Evolutionary conservation across 2,888 invertebrate genomes (phyloP).

Genomic region (Watsonalla cultraria): DNA sequence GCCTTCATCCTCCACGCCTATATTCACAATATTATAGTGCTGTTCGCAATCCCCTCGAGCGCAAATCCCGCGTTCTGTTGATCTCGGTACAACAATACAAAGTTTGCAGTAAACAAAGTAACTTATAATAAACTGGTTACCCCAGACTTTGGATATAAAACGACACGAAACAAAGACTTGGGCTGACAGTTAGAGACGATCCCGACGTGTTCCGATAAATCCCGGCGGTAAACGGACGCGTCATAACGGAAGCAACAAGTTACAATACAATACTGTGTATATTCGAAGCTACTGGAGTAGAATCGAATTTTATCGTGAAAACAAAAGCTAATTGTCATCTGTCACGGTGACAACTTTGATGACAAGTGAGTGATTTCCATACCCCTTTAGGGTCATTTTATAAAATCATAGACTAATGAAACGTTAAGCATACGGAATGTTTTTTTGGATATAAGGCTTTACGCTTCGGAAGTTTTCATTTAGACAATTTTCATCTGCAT

Average conservation of each 20-base stretch:
- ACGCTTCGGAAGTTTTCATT: too few species aligned
- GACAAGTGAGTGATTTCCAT: too few species aligned
- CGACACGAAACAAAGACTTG: conserved; percentile 11
- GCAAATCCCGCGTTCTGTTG: neutral
- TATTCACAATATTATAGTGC: neutral
- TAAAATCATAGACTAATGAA: too few species aligned
- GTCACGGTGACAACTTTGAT: too few species aligned
- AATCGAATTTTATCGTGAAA: conserved; percentile 7
- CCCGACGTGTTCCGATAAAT: conserved; percentile 18
- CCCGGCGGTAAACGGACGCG: conserved; percentile 19
- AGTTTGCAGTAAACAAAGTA: neutral
- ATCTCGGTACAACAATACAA: neutral
- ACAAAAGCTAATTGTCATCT: too few species aligned
- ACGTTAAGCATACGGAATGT: too few species aligned
- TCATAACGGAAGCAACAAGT: conserved; percentile 35
- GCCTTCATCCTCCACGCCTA: too few species aligned
- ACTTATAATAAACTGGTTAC: conserved; percentile 1
- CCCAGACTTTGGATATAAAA: neutral
- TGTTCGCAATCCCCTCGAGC: neutral
- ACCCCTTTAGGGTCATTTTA: too few species aligned
- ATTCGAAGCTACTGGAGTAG: conserved; percentile 6
- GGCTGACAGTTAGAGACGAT: conserved; percentile 20
- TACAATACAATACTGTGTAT: conserved; percentile 11
- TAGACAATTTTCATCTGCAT: too few species aligned
- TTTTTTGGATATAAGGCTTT: too few species aligned